These are phyloP conservation scores for Callyntrura sp. DNA, from an alignment of 2,888 invertebrate species.

Conservation along the genomic window DNA sequence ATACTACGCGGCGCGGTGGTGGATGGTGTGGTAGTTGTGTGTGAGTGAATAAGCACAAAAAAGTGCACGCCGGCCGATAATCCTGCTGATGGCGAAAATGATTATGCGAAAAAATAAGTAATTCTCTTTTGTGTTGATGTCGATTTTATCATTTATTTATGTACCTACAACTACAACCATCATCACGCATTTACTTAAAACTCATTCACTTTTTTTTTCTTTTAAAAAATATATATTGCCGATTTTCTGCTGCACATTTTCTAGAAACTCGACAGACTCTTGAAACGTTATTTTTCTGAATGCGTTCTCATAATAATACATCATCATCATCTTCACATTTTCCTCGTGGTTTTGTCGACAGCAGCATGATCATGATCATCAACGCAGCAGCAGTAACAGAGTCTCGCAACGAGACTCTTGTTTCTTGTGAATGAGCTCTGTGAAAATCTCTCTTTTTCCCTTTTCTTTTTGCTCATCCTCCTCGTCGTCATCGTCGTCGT, in stretches of 20 bases:
- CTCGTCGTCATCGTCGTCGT: neutral
- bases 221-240: slow-evolving; percentile 38
- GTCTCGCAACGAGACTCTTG: no score
- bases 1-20: neutral
- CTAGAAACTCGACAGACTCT: neutral
- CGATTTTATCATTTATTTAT: slow-evolving; percentile 54
- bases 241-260: slow-evolving; percentile 18
- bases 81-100: slow-evolving; percentile 44
- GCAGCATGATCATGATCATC: no score
- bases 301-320: neutral
- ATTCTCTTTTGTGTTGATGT: slow-evolving; percentile 51
- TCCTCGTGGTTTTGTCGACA: slow-evolving; percentile 10
- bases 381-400: neutral
- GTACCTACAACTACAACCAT: no score
- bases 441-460: neutral
- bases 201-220: slow-evolving; percentile 44
- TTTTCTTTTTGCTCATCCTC: slow-evolving; percentile 26
- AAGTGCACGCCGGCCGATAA: neutral
- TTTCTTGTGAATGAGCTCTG: no score
- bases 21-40: neutral
- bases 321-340: slow-evolving; percentile 3
- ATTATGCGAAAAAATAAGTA: slow-evolving; percentile 64
- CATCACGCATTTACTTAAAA: slow-evolving; percentile 14
- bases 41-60: no score
- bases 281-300: no score